Conservation (phyloP, 2,888 invertebrate genomes). For the Mystacides longicornis region DNA sequence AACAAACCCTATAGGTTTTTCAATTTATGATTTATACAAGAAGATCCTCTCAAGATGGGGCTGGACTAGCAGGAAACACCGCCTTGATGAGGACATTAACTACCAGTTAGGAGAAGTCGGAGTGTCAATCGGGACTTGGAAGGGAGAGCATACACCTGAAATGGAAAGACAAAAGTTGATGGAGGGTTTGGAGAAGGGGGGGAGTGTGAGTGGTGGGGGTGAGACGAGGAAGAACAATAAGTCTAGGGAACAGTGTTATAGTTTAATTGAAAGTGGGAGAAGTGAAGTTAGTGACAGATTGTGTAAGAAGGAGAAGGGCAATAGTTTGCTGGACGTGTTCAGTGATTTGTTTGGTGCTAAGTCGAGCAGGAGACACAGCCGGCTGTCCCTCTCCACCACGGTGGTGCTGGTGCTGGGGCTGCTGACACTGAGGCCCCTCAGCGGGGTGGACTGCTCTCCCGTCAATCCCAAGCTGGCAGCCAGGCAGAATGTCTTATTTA, state of each 20-base stretch:
- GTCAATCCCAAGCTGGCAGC: slow-evolving; percentile 10
- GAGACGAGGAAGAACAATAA: background rate
- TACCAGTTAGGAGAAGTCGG: too few relatives aligned
- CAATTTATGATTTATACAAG: too few relatives aligned
- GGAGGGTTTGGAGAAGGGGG: slow-evolving; percentile 4
- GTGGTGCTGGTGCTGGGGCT: slow-evolving; percentile 14
- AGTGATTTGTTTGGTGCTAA: slow-evolving; percentile 21
- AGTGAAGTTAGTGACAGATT: background rate
- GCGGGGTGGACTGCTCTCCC: slow-evolving; percentile 14
- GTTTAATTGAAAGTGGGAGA: background rate
- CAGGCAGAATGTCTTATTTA: slow-evolving; percentile 18
- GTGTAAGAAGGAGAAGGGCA: too few relatives aligned
- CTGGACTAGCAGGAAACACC: background rate
- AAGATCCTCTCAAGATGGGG: background rate
- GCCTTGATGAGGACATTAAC: too few relatives aligned
- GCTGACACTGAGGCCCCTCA: background rate
- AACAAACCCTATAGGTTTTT: too few relatives aligned
- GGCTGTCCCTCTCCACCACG: slow-evolving; percentile 2
- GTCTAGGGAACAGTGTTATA: background rate
- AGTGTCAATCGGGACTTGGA: background rate
- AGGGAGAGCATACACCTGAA: too few relatives aligned
- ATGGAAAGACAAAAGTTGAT: slow-evolving; percentile 14
- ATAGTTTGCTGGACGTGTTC: slow-evolving; percentile 11
- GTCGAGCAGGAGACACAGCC: background rate
- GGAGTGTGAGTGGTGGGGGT: background rate